phyloP scores from a whole-genome alignment of 2,113 vertebrate species.

The Galeopterus variegatus region DNA sequence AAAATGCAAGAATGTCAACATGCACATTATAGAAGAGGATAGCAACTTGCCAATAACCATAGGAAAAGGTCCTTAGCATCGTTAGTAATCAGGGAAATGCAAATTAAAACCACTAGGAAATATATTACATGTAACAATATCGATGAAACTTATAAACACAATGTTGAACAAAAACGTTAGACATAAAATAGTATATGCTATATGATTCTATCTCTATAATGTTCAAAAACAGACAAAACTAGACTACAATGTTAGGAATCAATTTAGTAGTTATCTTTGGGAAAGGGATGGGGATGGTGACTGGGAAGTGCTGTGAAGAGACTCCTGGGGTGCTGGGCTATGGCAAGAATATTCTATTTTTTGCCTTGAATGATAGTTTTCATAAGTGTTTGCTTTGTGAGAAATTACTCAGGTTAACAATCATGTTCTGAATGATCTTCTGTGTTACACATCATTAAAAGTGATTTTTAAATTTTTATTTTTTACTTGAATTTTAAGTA shows the following conservation, averaged over 20 bases:
- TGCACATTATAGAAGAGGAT: not conserved
- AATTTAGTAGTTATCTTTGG: not conserved
- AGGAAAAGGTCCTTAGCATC: not conserved
- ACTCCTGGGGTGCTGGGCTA: not conserved
- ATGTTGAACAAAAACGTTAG: not conserved
- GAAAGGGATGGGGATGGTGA: not conserved
- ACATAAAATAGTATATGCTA: not conserved
- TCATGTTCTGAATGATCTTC: not conserved
- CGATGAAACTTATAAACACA: not conserved
- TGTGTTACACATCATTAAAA: slow-evolving; percentile 13
- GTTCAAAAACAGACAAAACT: slow-evolving; percentile 17
- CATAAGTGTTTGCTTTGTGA: not conserved
- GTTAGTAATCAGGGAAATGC: not conserved
- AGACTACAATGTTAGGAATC: not conserved
- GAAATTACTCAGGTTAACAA: not conserved
- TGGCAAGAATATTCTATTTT: not conserved
- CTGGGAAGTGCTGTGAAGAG: not conserved
- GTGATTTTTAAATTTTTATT: not conserved
- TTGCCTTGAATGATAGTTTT: not conserved
- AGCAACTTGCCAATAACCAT: not conserved
- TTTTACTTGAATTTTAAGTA: slow-evolving; percentile 75
- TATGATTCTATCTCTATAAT: not conserved
- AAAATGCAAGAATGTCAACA: not conserved
- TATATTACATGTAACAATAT: not conserved
- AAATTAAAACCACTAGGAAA: not conserved